Conservation (phyloP, 2,113 vertebrate species). For the Ifrita kowaldi region DNA sequence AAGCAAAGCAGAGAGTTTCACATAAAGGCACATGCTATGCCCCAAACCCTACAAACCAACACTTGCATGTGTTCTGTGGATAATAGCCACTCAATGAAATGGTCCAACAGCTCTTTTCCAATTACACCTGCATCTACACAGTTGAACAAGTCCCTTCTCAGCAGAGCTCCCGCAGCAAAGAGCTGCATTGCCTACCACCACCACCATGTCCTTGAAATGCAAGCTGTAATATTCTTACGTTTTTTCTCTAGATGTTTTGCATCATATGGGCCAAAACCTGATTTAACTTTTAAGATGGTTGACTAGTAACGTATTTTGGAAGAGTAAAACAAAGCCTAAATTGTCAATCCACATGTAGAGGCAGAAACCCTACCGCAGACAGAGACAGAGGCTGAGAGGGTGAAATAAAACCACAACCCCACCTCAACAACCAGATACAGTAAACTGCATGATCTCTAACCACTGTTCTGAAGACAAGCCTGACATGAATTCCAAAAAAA, state of each 20-base stretch:
- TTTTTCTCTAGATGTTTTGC: neutral
- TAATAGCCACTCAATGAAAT: neutral
- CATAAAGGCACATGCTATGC: accelerated
- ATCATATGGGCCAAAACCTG: neutral
- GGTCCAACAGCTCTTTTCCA: neutral
- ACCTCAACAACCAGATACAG: neutral
- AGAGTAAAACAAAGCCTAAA: neutral
- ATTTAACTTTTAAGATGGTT: neutral
- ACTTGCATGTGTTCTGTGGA: neutral
- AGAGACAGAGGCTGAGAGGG: neutral
- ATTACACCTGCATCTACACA: neutral
- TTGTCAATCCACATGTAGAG: neutral
- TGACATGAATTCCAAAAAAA: neutral
- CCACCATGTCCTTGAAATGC: neutral
- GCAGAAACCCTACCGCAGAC: neutral
- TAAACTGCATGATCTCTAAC: neutral
- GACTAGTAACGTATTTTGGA: neutral
- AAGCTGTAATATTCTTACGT: neutral
- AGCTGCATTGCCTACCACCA: neutral
- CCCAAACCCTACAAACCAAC: neutral
- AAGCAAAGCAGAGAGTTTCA: neutral
- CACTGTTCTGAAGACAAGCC: neutral
- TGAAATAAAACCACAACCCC: neutral
- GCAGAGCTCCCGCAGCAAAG: neutral
- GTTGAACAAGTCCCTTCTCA: neutral